Base-by-base conservation (phyloP, 2,797 vertebrate species). In the Coccyzus lansbergi region DNA sequence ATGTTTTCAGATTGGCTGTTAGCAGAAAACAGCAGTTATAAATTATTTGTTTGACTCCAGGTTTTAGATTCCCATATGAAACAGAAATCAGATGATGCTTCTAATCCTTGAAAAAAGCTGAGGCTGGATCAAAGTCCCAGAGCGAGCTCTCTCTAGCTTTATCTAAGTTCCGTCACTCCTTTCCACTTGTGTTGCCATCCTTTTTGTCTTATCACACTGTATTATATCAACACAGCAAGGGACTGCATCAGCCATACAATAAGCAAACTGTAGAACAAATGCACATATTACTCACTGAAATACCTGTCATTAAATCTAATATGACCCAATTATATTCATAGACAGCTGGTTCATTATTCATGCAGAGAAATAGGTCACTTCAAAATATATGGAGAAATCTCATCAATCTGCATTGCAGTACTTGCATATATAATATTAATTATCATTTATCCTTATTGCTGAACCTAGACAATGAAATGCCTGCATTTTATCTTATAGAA, bases 291-390 rank as follows among this genome's bases (percentile, higher is more conserved):
- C 12, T 91, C 77, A 52, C 28, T 60, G 60, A 77, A 92, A 80
- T 62, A 52, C 53, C 65, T 92, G 67, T 38, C 74, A 95, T 86
- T 93, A 92, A 92, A 96, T 95, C 93, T 82, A 93, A 95, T 92
- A 70, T 52, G 78, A 85, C 42, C 56, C 83, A 95, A 56, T 96
- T 91, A 92, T 81, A 65, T 70, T 84, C 63, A 80, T 93, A 86
- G 83, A 71, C 40, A 96, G 56, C 51, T 76, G 83, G 34, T 36
- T 96, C 86, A 93, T 93, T 74, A 93, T 91, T 95, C 91, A 89
- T 63, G 40, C 49, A 92, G 71, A 93, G 71, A 95, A 97, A 96
- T n/a, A 31, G 65, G 60, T 80, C 28, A 5, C 76, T 96, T 96
- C 91, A 92, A 92, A 92, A 89, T 63, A 72, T 13, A 40, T n/a